phyloP scores from a whole-genome alignment of 1,140 invertebrate genomes.

The Triops cancriformis region DNA sequence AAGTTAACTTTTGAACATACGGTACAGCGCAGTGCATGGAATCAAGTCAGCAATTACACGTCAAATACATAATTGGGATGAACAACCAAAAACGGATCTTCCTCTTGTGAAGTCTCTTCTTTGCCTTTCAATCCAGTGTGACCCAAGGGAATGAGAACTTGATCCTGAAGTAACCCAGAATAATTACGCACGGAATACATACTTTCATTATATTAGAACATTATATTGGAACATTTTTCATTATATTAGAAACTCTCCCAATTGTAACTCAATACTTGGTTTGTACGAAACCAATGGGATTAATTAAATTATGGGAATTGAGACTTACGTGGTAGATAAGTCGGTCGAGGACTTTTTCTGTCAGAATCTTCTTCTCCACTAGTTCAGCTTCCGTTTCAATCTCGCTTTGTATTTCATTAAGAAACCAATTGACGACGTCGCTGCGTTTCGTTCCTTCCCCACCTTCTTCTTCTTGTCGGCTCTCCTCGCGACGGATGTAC shows the following conservation, averaged over 20 bases:
- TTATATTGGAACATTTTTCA: too few relatives aligned
- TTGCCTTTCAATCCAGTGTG: slow-evolving; percentile 51
- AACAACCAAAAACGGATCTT: slow-evolving; percentile 82
- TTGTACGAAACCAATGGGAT: too few relatives aligned
- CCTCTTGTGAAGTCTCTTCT: slow-evolving; percentile 51
- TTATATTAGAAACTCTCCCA: too few relatives aligned
- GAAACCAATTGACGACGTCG: slow-evolving; percentile 89
- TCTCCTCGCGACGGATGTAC: slow-evolving; percentile 78
- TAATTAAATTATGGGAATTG: too few relatives aligned
- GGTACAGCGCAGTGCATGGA: not conserved
- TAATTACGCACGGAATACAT: slow-evolving; percentile 29
- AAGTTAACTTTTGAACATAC: not conserved
- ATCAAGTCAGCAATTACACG: slow-evolving; percentile 27
- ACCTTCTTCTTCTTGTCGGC: slow-evolving; percentile 49
- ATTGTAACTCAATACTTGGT: too few relatives aligned
- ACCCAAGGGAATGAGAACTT: slow-evolving; percentile 82
- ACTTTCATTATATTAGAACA: too few relatives aligned
- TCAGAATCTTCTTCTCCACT: slow-evolving; percentile 73
- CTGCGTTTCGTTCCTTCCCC: slow-evolving; percentile 62
- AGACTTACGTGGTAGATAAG: slow-evolving; percentile 81
- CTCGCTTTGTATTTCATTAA: slow-evolving; percentile 76
- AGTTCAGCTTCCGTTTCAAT: slow-evolving; percentile 88
- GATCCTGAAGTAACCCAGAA: slow-evolving; percentile 54
- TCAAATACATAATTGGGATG: slow-evolving; percentile 93
- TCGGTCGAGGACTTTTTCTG: slow-evolving; percentile 93